Conservation (phyloP, 2,113 vertebrate species). For the Mus spicilegus region DNA sequence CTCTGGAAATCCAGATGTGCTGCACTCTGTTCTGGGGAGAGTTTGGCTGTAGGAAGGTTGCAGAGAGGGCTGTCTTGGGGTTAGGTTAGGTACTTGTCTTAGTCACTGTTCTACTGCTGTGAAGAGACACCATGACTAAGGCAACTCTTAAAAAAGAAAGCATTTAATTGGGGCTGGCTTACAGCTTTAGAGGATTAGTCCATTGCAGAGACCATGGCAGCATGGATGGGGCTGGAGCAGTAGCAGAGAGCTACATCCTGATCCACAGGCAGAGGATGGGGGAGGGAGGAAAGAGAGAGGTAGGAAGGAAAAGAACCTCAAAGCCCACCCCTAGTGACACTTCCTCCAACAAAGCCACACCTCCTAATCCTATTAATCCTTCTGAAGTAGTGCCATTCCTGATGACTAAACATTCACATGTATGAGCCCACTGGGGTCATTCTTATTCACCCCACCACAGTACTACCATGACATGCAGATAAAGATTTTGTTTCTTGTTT, state of each 20-base stretch:
- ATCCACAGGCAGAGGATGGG: too few species aligned
- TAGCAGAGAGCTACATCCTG: too few species aligned
- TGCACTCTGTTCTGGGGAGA: not conserved
- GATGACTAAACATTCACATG: not conserved
- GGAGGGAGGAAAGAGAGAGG: too few species aligned
- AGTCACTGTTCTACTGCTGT: not conserved
- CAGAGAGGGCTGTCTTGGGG: not conserved
- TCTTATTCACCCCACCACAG: not conserved
- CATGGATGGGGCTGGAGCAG: too few species aligned
- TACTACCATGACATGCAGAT: not conserved
- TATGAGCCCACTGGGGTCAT: not conserved
- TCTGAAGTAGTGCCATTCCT: not conserved
- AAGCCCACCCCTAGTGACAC: too few species aligned
- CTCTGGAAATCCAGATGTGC: not conserved
- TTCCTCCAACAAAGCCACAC: not conserved
- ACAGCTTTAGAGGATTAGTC: too few species aligned
- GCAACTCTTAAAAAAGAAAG: not conserved
- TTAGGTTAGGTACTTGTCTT: not conserved
- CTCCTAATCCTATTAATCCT: not conserved
- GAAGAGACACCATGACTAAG: not conserved
- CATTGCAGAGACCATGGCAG: too few species aligned
- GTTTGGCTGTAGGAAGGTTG: not conserved
- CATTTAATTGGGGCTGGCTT: too few species aligned
- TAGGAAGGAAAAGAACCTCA: too few species aligned
- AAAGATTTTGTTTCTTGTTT: not conserved